Conservation (phyloP, 2,113 vertebrate genomes). For the Sinocyclocheilus rhinocerous region DNA sequence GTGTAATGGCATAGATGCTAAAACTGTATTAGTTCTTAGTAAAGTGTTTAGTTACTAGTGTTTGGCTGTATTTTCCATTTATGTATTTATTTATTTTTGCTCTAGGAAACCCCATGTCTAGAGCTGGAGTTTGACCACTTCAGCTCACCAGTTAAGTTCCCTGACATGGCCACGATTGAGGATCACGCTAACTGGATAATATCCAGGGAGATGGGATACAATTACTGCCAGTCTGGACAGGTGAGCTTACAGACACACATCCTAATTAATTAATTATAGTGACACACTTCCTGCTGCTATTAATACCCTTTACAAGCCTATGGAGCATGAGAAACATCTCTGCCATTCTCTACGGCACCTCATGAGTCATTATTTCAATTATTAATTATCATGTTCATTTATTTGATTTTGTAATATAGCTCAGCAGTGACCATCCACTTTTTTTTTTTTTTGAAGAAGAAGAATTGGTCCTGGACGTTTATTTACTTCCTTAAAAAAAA, state of each 20-base stretch:
- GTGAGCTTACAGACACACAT: conserved; percentile 72
- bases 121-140: conserved; percentile 98
- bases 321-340: not conserved
- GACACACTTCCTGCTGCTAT: conserved; percentile 24
- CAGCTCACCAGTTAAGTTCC: conserved; percentile 93
- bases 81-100: conserved; percentile 35
- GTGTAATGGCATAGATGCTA: not conserved
- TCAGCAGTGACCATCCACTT: not conserved
- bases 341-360: conserved; percentile 6
- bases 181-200: conserved; percentile 95
- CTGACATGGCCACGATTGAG: conserved; percentile 92
- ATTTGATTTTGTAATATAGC: not conserved
- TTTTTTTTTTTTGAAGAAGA: too few species aligned
- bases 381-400: not conserved
- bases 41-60: not conserved
- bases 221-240: conserved; percentile 90
- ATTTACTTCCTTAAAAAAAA: not conserved
- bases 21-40: not conserved
- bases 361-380: not conserved
- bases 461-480: not conserved
- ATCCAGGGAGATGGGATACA: conserved; percentile 92
- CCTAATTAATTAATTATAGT: conserved; percentile 43
- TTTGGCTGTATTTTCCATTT: not conserved
- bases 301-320: not conserved
- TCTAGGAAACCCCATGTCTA: conserved; percentile 95